Percentiles rank a stretch among this genome's conserved stretches.
phyloP scores from a whole-genome alignment of 1,140 invertebrate species.

The Drosophila parabipectinata region DNA sequence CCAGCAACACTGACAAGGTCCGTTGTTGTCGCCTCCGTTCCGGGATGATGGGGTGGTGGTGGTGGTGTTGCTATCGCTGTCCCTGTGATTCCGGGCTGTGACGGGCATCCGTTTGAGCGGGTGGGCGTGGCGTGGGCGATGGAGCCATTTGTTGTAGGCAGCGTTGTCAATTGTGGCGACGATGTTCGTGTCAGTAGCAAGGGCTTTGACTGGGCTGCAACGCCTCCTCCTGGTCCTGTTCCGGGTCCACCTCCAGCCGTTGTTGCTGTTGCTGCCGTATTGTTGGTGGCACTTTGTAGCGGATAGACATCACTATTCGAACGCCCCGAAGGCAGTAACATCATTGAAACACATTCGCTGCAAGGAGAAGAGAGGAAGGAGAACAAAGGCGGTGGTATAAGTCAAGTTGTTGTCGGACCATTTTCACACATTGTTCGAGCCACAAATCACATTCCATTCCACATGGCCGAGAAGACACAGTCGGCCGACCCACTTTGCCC shows the following conservation, averaged over 20 bases:
- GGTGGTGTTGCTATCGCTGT: slow-evolving; percentile 15
- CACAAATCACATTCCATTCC: slow-evolving; percentile 70
- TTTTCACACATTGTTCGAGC: slow-evolving; percentile 56
- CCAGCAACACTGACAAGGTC: slow-evolving; percentile 25
- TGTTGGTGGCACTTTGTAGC: slow-evolving; percentile 69
- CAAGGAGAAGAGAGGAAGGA: slow-evolving; percentile 26
- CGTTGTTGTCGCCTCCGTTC: slow-evolving; percentile 20
- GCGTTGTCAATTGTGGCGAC: slow-evolving; percentile 73
- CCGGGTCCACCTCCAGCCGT: neutral
- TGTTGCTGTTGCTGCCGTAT: slow-evolving; percentile 14
- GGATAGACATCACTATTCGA: slow-evolving; percentile 83
- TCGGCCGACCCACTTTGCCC: slow-evolving; percentile 70
- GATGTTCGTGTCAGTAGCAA: slow-evolving; percentile 79
- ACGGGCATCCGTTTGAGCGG: slow-evolving; percentile 57
- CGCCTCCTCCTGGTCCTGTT: slow-evolving; percentile 7
- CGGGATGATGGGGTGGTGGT: slow-evolving; percentile 15
- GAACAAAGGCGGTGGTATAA: slow-evolving; percentile 16
- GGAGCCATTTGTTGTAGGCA: slow-evolving; percentile 68
- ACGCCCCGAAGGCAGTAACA: slow-evolving; percentile 84
- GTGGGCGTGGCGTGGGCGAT: slow-evolving; percentile 38
- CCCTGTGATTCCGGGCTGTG: slow-evolving; percentile 62
- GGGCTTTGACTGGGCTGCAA: slow-evolving; percentile 46
- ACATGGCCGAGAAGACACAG: slow-evolving; percentile 31
- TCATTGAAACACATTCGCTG: slow-evolving; percentile 82
- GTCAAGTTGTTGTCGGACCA: slow-evolving; percentile 51